These are phyloP conservation scores for Drosophila subsilvestris DNA, from an alignment of 2,888 invertebrate species.

Conservation along the genomic window DNA sequence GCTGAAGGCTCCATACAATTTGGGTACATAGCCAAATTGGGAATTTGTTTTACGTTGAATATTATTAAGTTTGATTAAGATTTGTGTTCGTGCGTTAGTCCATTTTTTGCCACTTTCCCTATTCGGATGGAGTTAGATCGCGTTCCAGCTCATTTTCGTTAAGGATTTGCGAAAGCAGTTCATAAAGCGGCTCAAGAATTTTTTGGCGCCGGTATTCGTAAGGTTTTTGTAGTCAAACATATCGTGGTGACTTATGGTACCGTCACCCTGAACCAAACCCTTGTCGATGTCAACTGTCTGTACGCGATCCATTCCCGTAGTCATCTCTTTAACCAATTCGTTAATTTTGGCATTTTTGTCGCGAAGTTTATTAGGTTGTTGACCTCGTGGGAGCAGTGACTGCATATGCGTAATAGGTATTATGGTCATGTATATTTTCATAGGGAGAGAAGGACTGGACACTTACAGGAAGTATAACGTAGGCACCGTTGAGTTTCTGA, in stretches of 20 bases:
- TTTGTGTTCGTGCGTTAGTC: neutral
- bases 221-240: constrained; percentile 96
- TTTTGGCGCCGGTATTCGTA: constrained; percentile 93
- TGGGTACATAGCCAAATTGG: neutral
- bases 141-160: constrained; percentile 90
- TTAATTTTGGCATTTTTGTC: constrained; percentile 92
- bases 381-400: constrained; percentile 95
- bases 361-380: constrained; percentile 91
- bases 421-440: neutral
- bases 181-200: constrained; percentile 93
- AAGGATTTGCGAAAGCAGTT: constrained; percentile 90
- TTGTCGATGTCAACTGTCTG: constrained; percentile 92
- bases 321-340: constrained; percentile 88
- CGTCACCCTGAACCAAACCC: constrained; percentile 90
- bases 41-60: neutral
- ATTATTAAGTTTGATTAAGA: neutral
- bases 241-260: constrained; percentile 93
- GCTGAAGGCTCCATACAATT: neutral
- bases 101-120: constrained; percentile 49
- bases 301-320: constrained; percentile 87
- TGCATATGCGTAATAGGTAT: constrained; percentile 81
- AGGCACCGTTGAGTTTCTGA: constrained; percentile 91
- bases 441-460: neutral
- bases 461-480: constrained; percentile 93
- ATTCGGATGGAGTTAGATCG: constrained; percentile 90